These are phyloP conservation scores for Galagoides demidoff DNA, from an alignment of 2,797 vertebrate species.

Conservation along the genomic window DNA sequence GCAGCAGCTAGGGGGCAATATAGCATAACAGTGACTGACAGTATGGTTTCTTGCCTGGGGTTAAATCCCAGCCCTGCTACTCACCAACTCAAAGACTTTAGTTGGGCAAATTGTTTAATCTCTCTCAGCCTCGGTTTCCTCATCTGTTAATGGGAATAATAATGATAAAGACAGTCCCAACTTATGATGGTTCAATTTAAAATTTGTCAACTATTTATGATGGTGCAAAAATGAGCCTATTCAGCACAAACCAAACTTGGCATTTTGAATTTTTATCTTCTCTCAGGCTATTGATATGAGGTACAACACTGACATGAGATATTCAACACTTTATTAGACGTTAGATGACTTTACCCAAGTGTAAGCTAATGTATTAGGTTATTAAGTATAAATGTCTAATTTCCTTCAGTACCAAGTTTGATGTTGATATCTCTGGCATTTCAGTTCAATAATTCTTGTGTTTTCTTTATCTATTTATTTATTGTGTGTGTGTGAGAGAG, in stretches of 20 bases:
- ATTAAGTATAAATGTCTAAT: no score
- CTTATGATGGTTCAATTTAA: background rate
- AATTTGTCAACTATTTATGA: background rate
- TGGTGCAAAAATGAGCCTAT: background rate
- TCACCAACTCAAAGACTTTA: background rate
- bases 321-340: background rate
- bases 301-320: background rate
- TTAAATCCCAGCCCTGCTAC: background rate
- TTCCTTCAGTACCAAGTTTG: no score
- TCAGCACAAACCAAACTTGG: background rate
- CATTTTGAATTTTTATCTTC: background rate
- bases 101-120: slow-evolving; percentile 20
- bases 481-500: no score
- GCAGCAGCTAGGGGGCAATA: slow-evolving; percentile 66
- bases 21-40: slow-evolving; percentile 29
- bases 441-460: no score
- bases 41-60: background rate
- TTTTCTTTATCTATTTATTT: no score
- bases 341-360: background rate
- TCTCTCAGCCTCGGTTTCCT: slow-evolving; percentile 48
- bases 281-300: background rate
- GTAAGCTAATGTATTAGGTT: background rate
- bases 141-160: slow-evolving; percentile 30
- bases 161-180: background rate
- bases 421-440: no score